Percentiles rank a stretch among this genome's conserved stretches.
Evolutionary conservation across 2,797 vertebrate genomes (phyloP).

Genomic region (Crenichthys baileyi): DNA sequence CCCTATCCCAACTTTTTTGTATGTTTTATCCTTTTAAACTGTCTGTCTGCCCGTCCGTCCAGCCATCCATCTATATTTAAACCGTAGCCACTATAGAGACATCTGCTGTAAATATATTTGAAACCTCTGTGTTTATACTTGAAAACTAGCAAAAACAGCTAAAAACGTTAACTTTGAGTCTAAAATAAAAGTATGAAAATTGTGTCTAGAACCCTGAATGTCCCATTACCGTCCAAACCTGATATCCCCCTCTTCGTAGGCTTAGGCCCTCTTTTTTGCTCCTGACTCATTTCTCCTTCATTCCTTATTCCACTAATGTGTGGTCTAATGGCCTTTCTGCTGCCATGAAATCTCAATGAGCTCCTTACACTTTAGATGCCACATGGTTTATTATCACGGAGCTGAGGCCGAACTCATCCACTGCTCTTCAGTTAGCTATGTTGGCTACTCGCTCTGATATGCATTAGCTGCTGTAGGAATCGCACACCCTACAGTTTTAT

Average conservation of each 20-base stretch:
- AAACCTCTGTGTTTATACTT: background rate
- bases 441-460: slow-evolving; percentile 43
- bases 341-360: slow-evolving; percentile 42
- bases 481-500: slow-evolving; percentile 40
- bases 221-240: slow-evolving; percentile 21
- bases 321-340: slow-evolving; percentile 52
- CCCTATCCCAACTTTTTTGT: background rate
- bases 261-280: slow-evolving; percentile 26
- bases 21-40: background rate
- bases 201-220: background rate
- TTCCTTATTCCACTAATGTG: slow-evolving; percentile 40
- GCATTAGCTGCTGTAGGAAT: slow-evolving; percentile 42
- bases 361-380: slow-evolving; percentile 45
- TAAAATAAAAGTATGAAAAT: background rate
- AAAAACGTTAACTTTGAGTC: too few relatives aligned
- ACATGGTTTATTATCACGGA: slow-evolving; percentile 55
- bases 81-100: background rate
- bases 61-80: background rate
- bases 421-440: slow-evolving; percentile 29
- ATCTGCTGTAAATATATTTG: background rate
- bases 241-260: background rate
- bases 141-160: background rate
- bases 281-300: slow-evolving; percentile 17
- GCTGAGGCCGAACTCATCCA: slow-evolving; percentile 31
- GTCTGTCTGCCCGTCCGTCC: too few relatives aligned